A percentile compares a stretch with the other conserved stretches of the same genome.
These are phyloP conservation scores for Chouioia cunea DNA, from an alignment of 2,888 invertebrate species.

Conservation along the genomic window DNA sequence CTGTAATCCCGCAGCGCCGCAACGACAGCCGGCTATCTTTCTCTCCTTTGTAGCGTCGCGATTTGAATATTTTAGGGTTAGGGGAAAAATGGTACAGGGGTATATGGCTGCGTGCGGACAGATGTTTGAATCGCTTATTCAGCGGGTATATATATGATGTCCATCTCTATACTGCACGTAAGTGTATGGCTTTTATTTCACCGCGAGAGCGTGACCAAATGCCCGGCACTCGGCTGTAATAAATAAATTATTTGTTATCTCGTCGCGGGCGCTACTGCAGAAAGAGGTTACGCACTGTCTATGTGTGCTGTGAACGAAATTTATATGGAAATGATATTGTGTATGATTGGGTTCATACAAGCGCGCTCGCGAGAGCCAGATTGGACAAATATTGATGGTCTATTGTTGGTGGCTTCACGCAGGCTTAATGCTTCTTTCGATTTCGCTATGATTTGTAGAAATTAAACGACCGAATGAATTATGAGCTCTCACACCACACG, in stretches of 20 bases:
- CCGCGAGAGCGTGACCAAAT: slow-evolving; percentile 41
- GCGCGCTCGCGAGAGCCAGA: neutral
- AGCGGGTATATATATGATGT: too few species aligned
- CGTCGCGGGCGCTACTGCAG: neutral
- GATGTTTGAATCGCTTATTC: slow-evolving; percentile 26
- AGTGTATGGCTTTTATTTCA: neutral
- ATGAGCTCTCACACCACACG: neutral
- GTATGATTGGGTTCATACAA: slow-evolving; percentile 29
- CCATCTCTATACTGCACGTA: too few species aligned
- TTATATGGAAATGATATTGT: slow-evolving; percentile 46
- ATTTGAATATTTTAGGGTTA: slow-evolving; percentile 49
- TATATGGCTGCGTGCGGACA: slow-evolving; percentile 10
- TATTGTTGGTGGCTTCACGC: slow-evolving; percentile 30
- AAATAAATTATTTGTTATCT: slow-evolving; percentile 48
- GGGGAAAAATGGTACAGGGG: neutral
- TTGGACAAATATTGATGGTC: slow-evolving; percentile 45
- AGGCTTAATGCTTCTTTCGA: slow-evolving; percentile 25
- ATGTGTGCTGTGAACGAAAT: slow-evolving; percentile 5
- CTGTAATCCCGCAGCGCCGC: slow-evolving; percentile 42
- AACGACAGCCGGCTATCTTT: slow-evolving; percentile 27
- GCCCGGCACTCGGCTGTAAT: slow-evolving; percentile 32
- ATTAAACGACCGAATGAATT: slow-evolving; percentile 38
- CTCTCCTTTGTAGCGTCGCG: slow-evolving; percentile 32
- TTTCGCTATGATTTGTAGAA: slow-evolving; percentile 38
- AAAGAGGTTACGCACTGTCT: slow-evolving; percentile 19